Evolutionary conservation across 2,888 invertebrate genomes (phyloP).

Genomic region (Chaitophorus viminalis): DNA sequence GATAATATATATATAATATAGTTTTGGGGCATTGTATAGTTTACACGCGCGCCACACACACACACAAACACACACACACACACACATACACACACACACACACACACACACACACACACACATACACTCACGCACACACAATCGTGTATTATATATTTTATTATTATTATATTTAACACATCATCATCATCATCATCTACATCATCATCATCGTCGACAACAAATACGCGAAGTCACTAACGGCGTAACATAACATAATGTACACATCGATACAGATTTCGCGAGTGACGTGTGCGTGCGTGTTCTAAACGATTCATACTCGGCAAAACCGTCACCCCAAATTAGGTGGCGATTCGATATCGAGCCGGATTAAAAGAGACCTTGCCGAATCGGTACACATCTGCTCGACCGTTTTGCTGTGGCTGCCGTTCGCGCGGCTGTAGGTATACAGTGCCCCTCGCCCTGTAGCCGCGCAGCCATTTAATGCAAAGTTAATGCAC

Average conservation of each 20-base stretch:
- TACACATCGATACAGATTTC: not conserved
- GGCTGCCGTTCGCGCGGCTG: not conserved
- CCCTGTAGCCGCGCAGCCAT: not conserved
- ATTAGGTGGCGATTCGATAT: slow-evolving; percentile 56
- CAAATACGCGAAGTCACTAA: not conserved
- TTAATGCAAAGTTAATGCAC: slow-evolving; percentile 57
- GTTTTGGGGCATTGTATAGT: not conserved
- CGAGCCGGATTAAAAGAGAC: slow-evolving; percentile 51
- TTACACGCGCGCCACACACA: not conserved
- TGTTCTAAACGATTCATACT: slow-evolving; percentile 35
- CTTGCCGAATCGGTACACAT: slow-evolving; percentile 55
- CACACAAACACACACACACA: not conserved
- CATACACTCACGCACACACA: not conserved
- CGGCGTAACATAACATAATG: not conserved
- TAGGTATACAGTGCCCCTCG: too few species aligned
- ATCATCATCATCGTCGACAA: not conserved
- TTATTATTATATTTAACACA: not conserved
- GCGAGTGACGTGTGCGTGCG: not conserved
- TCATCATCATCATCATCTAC: not conserved
- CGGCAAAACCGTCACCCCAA: slow-evolving; percentile 60
- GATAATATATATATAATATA: not conserved
- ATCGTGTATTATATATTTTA: not conserved
- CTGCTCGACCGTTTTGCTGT: slow-evolving; percentile 26
- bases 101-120: not conserved
- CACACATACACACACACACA: not conserved